Conservation (phyloP, 2,888 invertebrate genomes). For the Thysanoteuthis rhombus region DNA sequence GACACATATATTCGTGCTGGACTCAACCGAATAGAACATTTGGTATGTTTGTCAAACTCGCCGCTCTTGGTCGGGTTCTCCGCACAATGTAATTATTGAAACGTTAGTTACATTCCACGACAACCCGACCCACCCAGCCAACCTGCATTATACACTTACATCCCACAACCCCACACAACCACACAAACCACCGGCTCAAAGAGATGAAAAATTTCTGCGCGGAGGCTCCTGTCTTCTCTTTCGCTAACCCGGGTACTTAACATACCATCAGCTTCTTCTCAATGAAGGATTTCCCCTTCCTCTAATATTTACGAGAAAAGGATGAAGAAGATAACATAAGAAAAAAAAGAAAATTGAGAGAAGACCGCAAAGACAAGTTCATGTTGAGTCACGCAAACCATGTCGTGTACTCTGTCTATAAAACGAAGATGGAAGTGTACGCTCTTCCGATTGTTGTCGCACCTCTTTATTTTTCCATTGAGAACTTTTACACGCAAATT, state of each 20-base stretch:
- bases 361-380: neutral
- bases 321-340: neutral
- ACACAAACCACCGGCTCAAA: neutral
- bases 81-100: neutral
- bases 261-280: neutral
- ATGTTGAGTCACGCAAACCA: neutral
- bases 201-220: neutral
- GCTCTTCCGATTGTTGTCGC: neutral
- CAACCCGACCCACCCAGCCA: neutral
- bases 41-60: neutral
- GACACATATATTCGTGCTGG: neutral
- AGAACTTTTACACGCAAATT: no score
- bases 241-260: neutral
- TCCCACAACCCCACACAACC: neutral
- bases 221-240: neutral
- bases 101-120: neutral
- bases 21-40: neutral
- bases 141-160: neutral
- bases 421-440: neutral
- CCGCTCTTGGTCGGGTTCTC: neutral
- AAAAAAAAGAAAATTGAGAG: neutral
- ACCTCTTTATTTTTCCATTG: neutral
- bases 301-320: neutral
- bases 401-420: neutral
- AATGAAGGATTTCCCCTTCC: neutral